Evolutionary conservation across 2,888 invertebrate genomes (phyloP).

Genomic region (Mimumesa dahlbomi): DNA sequence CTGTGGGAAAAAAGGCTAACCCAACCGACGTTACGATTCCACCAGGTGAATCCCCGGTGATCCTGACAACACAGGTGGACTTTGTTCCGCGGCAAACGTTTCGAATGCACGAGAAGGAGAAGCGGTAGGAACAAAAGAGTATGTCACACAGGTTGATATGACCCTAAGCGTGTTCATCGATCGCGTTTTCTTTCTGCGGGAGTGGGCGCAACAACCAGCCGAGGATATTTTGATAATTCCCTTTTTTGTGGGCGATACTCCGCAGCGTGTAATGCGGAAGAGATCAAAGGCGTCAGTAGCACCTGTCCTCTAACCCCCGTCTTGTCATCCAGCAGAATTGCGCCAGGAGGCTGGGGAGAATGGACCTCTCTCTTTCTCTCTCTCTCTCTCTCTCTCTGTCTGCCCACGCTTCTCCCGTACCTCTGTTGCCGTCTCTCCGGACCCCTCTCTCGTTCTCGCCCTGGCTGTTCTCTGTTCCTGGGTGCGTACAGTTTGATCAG

Average conservation of each 20-base stretch:
- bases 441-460: not conserved
- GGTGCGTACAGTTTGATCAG: constrained; percentile 41
- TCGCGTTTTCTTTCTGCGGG: constrained; percentile 37
- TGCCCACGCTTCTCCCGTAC: not conserved
- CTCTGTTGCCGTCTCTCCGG: not conserved
- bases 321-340: constrained; percentile 78
- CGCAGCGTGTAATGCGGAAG: constrained; percentile 76
- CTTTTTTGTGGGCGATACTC: constrained; percentile 73
- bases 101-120: constrained; percentile 13
- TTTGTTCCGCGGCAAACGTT: no score
- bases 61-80: no score
- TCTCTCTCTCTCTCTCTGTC: constrained; percentile 28
- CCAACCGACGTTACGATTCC: no score
- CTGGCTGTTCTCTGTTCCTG: constrained; percentile 4
- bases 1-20: no score
- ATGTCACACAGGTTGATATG: constrained; percentile 44
- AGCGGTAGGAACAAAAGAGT: constrained; percentile 36
- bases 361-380: constrained; percentile 54
- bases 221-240: constrained; percentile 76
- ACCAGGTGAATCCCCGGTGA: no score
- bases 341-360: constrained; percentile 71
- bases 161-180: constrained; percentile 52
- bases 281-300: constrained; percentile 81
- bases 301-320: constrained; percentile 79
- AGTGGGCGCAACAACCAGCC: constrained; percentile 52